Base-by-base conservation (phyloP, 2,113 vertebrate genomes). In the Equus quagga region DNA sequence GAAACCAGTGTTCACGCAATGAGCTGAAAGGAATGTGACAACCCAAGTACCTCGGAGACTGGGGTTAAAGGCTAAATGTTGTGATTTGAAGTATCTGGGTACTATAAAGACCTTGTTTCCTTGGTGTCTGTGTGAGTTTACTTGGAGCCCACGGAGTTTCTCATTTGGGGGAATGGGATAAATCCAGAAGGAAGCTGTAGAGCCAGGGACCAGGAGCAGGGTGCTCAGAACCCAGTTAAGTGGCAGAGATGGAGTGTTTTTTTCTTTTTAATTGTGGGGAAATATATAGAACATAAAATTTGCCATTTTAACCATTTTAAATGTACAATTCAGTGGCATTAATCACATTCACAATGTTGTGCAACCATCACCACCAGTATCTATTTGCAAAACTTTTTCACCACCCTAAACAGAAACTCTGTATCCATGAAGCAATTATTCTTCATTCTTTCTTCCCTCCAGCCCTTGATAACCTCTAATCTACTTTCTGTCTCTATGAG, bases 361-460 rank as follows among this genome's bases (percentile, higher is more conserved):
- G 0, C 31, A 84, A 75, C 31, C 33, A 13, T 70, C 12, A 41
- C 36, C 36, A 41, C 36, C 15, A 62, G 18, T 24, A 62, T 60
- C 65, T 79, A 62, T 94, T 89, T 92, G 49, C 21, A 76, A 92
- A 89, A 46, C 13, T 36, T 85, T 94, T 92, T 69, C 23, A n/a
- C 67, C 6, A 70, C 15, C 12, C 24, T 21, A 92, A n/a, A 92
- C 33, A 72, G 79, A 92, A 84, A 89, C n/a, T 83, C 51, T 73
- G 24, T 78, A 58, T 79, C 33, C 28, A 36, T 36, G 24, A 83
- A 62, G 62, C 41, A 58, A 15, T 56, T 49, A 56, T 12, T 76
- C 28, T 19, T 64, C 36, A 58, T 89, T 94, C 41, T 49, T n/a
- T 91, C 64, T 65, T 83, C 46, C 18, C 28, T 28, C 8, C 33